Percentiles rank a stretch among this genome's conserved stretches.
Evolutionary conservation across 2,888 invertebrate species (phyloP).

Genomic region (Troides oblongomaculatus): DNA sequence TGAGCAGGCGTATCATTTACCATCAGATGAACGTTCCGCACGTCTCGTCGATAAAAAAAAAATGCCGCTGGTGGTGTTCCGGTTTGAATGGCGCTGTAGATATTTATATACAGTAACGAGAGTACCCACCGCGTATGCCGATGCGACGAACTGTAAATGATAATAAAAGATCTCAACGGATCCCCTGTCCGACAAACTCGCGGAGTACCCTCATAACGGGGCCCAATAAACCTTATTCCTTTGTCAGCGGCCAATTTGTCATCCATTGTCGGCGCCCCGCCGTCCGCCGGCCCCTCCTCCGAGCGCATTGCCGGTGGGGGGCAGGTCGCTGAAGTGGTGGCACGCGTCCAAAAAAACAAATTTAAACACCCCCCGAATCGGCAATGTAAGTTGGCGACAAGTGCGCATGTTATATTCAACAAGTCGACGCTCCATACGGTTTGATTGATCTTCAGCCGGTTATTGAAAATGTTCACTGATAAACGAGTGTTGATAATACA

Average conservation of each 20-base stretch:
- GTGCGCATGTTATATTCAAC: slow-evolving; percentile 11
- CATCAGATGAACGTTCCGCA: too few relatives aligned
- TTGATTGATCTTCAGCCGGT: slow-evolving; percentile 27
- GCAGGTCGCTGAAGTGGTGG: slow-evolving; percentile 64
- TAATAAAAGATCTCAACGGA: slow-evolving; percentile 33
- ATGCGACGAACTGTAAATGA: too few relatives aligned
- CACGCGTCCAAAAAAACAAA: slow-evolving; percentile 69
- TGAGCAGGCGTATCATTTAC: too few relatives aligned
- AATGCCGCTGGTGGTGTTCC: too few relatives aligned
- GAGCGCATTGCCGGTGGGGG: slow-evolving; percentile 39
- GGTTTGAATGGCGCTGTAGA: too few relatives aligned
- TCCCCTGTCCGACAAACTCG: slow-evolving; percentile 48
- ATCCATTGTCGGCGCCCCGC: slow-evolving; percentile 58
- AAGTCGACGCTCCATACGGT: slow-evolving; percentile 23
- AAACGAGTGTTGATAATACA: slow-evolving; percentile 30
- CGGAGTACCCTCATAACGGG: slow-evolving; percentile 71
- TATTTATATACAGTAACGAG: too few relatives aligned
- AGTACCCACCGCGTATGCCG: neutral
- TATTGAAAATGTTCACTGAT: too few relatives aligned
- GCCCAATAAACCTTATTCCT: slow-evolving; percentile 76
- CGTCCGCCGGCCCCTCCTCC: slow-evolving; percentile 30
- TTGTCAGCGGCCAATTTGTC: slow-evolving; percentile 74
- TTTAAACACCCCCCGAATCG: slow-evolving; percentile 61
- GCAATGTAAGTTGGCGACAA: slow-evolving; percentile 35
- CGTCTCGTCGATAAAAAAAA: too few relatives aligned